These are phyloP conservation scores for Bostrychus sinensis DNA, from an alignment of 2,113 vertebrate species.

Conservation along the genomic window DNA sequence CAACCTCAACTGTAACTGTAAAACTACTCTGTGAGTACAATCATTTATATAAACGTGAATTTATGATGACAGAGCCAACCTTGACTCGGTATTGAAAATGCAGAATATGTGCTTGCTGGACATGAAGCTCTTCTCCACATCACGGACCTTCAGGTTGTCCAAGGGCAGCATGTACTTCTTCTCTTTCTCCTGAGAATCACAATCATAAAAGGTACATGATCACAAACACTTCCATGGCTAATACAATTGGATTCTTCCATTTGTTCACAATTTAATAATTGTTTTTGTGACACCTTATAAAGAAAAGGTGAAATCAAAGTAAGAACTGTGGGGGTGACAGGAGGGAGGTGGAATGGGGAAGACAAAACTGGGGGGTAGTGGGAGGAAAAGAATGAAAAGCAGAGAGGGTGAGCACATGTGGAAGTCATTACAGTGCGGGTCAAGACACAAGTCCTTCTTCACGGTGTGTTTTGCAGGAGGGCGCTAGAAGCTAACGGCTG, in stretches of 20 bases:
- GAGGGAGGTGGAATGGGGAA: slow-evolving; percentile 61
- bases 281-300: background rate
- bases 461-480: slow-evolving; percentile 67
- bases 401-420: slow-evolving; percentile 91
- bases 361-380: slow-evolving; percentile 33
- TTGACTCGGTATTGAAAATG: slow-evolving; percentile 91
- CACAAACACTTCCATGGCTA: background rate
- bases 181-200: slow-evolving; percentile 88
- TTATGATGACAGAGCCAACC: slow-evolving; percentile 73
- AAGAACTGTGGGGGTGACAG: slow-evolving; percentile 39
- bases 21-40: too few relatives aligned
- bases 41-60: background rate
- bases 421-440: slow-evolving; percentile 94
- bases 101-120: slow-evolving; percentile 91
- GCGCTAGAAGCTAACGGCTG: slow-evolving; percentile 43
- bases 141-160: slow-evolving; percentile 92
- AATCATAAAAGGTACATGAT: slow-evolving; percentile 32
- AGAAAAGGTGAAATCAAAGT: slow-evolving; percentile 49
- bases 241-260: slow-evolving; percentile 1
- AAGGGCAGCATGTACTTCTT: slow-evolving; percentile 98
- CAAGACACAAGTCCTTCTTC: slow-evolving; percentile 94
- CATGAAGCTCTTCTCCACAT: slow-evolving; percentile 93
- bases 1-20: background rate
- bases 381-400: slow-evolving; percentile 35
- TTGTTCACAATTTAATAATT: background rate